Conservation (phyloP, 2,797 vertebrate genomes). For the Distichodus sexfasciatus region DNA sequence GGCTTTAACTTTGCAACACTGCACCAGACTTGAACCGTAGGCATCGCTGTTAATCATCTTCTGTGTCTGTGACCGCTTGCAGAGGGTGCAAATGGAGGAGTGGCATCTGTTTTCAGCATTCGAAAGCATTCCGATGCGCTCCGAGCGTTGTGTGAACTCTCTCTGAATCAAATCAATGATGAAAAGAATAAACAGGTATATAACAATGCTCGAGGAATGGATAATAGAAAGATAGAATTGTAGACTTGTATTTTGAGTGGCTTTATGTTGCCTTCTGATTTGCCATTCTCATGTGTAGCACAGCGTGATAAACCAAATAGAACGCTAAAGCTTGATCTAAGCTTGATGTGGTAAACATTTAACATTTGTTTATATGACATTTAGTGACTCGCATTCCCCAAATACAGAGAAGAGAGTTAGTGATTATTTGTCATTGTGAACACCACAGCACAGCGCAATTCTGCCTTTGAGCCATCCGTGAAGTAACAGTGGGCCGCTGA, state of each 20-base stretch:
- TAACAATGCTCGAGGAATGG: not conserved
- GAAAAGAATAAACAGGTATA: not conserved
- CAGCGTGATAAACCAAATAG: too few relatives aligned
- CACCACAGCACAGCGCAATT: too few relatives aligned
- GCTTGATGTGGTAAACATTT: too few relatives aligned
- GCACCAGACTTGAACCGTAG: slow-evolving; percentile 13
- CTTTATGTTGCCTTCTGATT: not conserved
- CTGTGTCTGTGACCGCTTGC: not conserved
- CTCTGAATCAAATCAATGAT: slow-evolving; percentile 2
- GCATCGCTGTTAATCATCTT: not conserved
- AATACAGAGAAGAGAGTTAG: too few relatives aligned
- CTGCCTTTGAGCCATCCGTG: too few relatives aligned
- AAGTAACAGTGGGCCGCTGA: too few relatives aligned
- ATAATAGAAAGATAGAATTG: too few relatives aligned
- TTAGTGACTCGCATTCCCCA: too few relatives aligned
- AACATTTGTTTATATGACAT: too few relatives aligned
- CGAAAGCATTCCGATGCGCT: slow-evolving; percentile 5
- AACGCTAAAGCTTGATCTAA: too few relatives aligned
- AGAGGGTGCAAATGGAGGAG: slow-evolving; percentile 34
- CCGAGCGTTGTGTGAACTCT: slow-evolving; percentile 6
- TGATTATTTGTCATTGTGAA: too few relatives aligned
- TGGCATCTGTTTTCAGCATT: slow-evolving; percentile 21
- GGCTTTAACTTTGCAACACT: not conserved
- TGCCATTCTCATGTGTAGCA: not conserved
- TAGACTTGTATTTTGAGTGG: not conserved